Evolutionary conservation across 2,113 vertebrate species (phyloP), one percentile per base, ranked within the genome.

Genomic region (Tragelaphus scriptus): DNA sequence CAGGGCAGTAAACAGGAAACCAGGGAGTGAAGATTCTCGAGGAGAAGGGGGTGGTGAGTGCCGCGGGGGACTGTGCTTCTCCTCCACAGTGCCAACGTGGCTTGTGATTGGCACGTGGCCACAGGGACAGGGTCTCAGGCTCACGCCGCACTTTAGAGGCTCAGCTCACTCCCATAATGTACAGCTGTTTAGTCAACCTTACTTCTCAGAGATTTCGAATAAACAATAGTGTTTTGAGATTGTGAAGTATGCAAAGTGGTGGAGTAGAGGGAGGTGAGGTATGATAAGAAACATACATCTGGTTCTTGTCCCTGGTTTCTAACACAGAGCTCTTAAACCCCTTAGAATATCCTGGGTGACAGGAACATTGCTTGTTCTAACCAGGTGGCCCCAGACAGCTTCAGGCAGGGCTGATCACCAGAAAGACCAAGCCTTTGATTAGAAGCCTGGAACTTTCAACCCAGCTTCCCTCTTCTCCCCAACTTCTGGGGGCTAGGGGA

Each of bases 21-120:
- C 2, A 1, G 14, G n/a, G 11, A 8, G 61, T 28, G 12, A 10
- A 92, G 14, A 47, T 6, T 2, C 40, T 23, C 15, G 1, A 44
- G 53, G 36, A 23, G 30, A 13, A 23, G 61, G 5, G n/a, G 4
- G 16, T 0, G 15, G 25, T 7, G 19, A 0, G 26, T 0, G 1
- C 25, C 3, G 5, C 0, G 14, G 6, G 36, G 2, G 2, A 23
- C 9, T 14, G 21, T 6, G 2, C 23, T 30, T 40, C 6, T 40
- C 53, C 79, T 40, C 5, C 0, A 2, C 0, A 1, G 59, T 1
- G 77, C 21, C 0, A 12, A 2, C 2, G 0, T 1, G 9, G 13
- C 7, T 23, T 23, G 19, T 44, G 1, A 3, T 5, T 11, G 3
- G 21, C 51, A 15, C 1, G 0, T 1, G 26, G n/a, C 21, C 21